Conservation (phyloP, 2,888 invertebrate species). For the Tuberolachnus salignus region DNA sequence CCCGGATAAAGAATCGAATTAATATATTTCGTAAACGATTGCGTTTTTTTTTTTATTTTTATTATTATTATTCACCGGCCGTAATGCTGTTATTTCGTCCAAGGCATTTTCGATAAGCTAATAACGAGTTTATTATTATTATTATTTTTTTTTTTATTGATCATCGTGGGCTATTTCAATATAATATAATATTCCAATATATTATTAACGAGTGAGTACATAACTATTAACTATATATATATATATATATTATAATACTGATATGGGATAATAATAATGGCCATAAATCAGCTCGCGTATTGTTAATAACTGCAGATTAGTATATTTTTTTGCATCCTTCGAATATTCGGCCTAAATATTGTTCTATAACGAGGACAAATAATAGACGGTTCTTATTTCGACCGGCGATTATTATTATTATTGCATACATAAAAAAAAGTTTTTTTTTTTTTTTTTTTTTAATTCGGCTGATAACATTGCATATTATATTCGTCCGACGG, state of each 20-base stretch:
- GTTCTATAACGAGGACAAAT: neutral
- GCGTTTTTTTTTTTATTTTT: neutral
- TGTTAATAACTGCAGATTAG: neutral
- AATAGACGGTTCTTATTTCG: too few relatives aligned
- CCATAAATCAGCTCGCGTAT: too few relatives aligned
- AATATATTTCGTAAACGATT: neutral
- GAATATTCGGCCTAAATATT: slow-evolving; percentile 16
- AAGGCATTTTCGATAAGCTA: neutral
- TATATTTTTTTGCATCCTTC: slow-evolving; percentile 11
- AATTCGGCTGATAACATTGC: too few relatives aligned
- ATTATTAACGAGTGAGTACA: neutral
- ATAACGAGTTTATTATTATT: too few relatives aligned
- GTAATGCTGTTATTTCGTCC: neutral
- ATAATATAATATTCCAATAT: neutral
- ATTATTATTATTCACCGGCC: neutral
- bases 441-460: too few relatives aligned
- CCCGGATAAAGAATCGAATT: neutral
- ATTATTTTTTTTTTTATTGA: neutral
- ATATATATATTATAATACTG: too few relatives aligned
- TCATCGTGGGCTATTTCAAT: neutral
- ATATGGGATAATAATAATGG: too few relatives aligned
- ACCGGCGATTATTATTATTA: too few relatives aligned
- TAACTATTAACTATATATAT: neutral
- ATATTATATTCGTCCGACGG: too few relatives aligned
- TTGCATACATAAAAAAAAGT: too few relatives aligned